phyloP scores from a whole-genome alignment of 2,113 vertebrate species.

The Nestor notabilis region DNA sequence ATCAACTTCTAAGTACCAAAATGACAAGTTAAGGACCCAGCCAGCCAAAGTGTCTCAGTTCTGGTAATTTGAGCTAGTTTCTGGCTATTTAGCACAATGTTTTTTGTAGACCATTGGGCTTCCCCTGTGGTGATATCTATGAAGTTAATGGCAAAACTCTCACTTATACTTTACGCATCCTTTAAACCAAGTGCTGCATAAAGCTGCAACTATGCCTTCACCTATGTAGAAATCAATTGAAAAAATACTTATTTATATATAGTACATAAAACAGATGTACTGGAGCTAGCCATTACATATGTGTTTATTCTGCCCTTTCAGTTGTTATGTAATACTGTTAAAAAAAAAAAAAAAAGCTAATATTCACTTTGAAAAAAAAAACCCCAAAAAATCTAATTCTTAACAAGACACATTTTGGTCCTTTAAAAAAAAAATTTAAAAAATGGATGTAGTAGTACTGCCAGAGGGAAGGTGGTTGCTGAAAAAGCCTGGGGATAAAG shows the following conservation, averaged over 20 bases:
- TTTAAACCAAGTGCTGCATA: neutral
- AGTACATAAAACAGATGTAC: neutral
- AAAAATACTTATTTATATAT: neutral
- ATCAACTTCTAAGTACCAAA: neutral
- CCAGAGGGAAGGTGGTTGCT: slow-evolving; percentile 33
- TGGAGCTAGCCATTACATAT: neutral
- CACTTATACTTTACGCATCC: neutral
- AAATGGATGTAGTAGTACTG: neutral
- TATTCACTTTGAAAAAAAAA: slow-evolving; percentile 52
- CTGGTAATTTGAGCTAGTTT: neutral
- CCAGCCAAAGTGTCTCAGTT: neutral
- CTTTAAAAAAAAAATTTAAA: slow-evolving; percentile 49
- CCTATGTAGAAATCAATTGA: neutral
- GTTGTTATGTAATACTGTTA: slow-evolving; percentile 22
- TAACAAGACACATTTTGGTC: slow-evolving; percentile 52
- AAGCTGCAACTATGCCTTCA: neutral
- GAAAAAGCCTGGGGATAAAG: slow-evolving; percentile 36
- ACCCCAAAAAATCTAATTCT: slow-evolving; percentile 60
- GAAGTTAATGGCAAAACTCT: neutral
- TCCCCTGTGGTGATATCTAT: neutral
- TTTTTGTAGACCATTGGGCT: neutral
- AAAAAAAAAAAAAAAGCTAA: slow-evolving; percentile 32
- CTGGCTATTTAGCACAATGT: neutral
- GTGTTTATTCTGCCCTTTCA: slow-evolving; percentile 15
- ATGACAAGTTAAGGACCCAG: neutral